Conservation (phyloP, 2,888 invertebrate species). For the Cordilura impudica region DNA sequence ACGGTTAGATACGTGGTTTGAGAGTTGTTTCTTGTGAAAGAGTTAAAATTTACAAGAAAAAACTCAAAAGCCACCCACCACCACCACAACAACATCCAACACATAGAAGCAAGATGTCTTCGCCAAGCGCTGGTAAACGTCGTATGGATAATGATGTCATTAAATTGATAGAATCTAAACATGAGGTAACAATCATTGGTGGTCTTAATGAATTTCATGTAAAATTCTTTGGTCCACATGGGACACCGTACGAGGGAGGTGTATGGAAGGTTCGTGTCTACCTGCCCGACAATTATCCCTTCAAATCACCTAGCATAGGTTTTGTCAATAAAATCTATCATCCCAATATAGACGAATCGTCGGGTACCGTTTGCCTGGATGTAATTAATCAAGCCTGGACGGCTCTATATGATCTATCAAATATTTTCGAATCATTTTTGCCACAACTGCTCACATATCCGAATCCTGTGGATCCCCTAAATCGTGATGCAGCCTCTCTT, state of each 20-base stretch:
- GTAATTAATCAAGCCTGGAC: slow-evolving; percentile 99
- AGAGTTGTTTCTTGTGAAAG: slow-evolving; percentile 1
- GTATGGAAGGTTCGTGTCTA: slow-evolving; percentile 99
- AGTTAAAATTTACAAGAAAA: slow-evolving; percentile 17
- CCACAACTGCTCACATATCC: slow-evolving; percentile 99
- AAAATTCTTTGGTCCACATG: slow-evolving; percentile 98
- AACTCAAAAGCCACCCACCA: background rate
- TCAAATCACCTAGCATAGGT: slow-evolving; percentile 99
- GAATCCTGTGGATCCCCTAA: slow-evolving; percentile 99
- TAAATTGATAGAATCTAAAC: slow-evolving; percentile 99
- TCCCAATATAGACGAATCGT: slow-evolving; percentile 99
- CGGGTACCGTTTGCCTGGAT: slow-evolving; percentile 99
- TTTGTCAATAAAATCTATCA: slow-evolving; percentile 99
- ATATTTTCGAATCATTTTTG: slow-evolving; percentile 99
- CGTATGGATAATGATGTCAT: slow-evolving; percentile 99
- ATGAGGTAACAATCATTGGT: slow-evolving; percentile 98
- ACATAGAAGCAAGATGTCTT: slow-evolving; percentile 86
- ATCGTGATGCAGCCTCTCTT: slow-evolving; percentile 99
- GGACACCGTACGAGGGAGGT: slow-evolving; percentile 99
- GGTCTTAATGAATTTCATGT: slow-evolving; percentile 99
- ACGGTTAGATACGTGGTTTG: slow-evolving; percentile 32
- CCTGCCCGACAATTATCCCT: slow-evolving; percentile 99
- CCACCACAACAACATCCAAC: background rate
- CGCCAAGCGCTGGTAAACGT: slow-evolving; percentile 99
- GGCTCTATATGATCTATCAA: slow-evolving; percentile 98